These are phyloP conservation scores for Heliconius ismenius DNA, from an alignment of 2,888 invertebrate species.

Conservation along the genomic window DNA sequence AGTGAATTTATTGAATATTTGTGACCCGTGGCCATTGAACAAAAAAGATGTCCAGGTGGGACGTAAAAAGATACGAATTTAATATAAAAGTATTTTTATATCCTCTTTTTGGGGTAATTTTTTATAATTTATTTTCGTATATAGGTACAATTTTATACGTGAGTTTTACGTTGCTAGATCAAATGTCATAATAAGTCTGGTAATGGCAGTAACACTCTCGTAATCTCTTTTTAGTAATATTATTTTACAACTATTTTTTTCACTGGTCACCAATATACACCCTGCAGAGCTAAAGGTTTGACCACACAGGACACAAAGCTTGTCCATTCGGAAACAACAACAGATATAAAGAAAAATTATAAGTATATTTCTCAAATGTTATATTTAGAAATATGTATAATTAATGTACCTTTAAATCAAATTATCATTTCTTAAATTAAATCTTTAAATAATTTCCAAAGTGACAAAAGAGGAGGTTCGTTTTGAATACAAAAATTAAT, in stretches of 20 bases:
- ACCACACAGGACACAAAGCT: constrained; percentile 46
- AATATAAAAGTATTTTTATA: constrained; percentile 37
- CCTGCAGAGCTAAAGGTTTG: constrained; percentile 63
- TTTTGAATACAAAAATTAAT: background rate
- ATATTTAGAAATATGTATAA: background rate
- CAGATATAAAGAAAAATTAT: background rate
- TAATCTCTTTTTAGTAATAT: constrained; percentile 24
- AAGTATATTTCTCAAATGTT: background rate
- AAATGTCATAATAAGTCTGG: constrained; percentile 18
- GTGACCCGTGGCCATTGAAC: constrained; percentile 74
- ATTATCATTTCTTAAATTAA: too few species aligned
- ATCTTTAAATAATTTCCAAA: too few species aligned
- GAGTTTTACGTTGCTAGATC: background rate
- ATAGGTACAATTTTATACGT: constrained; percentile 1
- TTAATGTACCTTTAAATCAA: background rate
- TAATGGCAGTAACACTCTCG: background rate
- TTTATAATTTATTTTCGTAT: constrained; percentile 29
- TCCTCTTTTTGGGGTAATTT: constrained; percentile 35
- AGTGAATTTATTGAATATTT: constrained; percentile 73
- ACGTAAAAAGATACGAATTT: constrained; percentile 57
- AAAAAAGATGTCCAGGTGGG: constrained; percentile 74
- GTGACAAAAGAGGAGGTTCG: background rate
- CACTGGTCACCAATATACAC: constrained; percentile 60
- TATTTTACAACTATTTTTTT: constrained; percentile 26
- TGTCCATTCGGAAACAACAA: background rate